A percentile compares a stretch with the other conserved stretches of the same genome.
These are phyloP conservation scores for Polyommatus icarus DNA, from an alignment of 2,888 invertebrate genomes.

Conservation along the genomic window DNA sequence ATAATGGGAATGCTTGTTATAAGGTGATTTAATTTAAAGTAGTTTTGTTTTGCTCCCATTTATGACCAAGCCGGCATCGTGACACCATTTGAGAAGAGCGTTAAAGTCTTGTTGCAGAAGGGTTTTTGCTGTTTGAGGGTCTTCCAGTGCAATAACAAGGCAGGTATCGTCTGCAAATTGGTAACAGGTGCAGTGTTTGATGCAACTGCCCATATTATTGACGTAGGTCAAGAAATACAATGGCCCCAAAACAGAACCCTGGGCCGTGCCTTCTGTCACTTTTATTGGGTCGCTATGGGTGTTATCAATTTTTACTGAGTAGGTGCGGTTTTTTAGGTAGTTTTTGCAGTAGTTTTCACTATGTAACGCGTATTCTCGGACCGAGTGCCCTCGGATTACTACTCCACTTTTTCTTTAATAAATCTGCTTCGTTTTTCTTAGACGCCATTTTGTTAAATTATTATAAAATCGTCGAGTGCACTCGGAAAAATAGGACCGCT, in stretches of 20 bases:
- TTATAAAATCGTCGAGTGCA: too few species aligned
- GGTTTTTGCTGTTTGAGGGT: conserved; percentile 22
- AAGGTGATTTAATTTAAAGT: conserved; percentile 36
- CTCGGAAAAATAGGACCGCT: too few species aligned
- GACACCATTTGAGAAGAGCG: too few species aligned
- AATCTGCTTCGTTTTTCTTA: too few species aligned
- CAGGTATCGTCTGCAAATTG: conserved; percentile 42
- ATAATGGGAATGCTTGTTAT: background rate
- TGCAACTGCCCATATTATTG: conserved; percentile 37
- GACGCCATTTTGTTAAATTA: too few species aligned
- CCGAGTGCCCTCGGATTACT: too few species aligned
- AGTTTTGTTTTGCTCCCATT: conserved; percentile 38
- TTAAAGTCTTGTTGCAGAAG: too few species aligned
- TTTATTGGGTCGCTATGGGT: too few species aligned
- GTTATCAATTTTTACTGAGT: conserved; percentile 35
- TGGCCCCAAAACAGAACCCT: conserved; percentile 38
- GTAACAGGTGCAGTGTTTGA: conserved; percentile 34
- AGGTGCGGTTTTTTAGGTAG: conserved; percentile 35
- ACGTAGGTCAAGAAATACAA: conserved; percentile 39
- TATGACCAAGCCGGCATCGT: conserved; percentile 36
- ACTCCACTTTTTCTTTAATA: too few species aligned
- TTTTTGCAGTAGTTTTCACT: too few species aligned
- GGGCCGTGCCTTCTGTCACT: conserved; percentile 39
- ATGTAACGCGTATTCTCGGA: too few species aligned
- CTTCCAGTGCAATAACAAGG: conserved; percentile 28